These are phyloP conservation scores for Macropis europaea DNA, from an alignment of 2,888 invertebrate genomes.

Conservation along the genomic window DNA sequence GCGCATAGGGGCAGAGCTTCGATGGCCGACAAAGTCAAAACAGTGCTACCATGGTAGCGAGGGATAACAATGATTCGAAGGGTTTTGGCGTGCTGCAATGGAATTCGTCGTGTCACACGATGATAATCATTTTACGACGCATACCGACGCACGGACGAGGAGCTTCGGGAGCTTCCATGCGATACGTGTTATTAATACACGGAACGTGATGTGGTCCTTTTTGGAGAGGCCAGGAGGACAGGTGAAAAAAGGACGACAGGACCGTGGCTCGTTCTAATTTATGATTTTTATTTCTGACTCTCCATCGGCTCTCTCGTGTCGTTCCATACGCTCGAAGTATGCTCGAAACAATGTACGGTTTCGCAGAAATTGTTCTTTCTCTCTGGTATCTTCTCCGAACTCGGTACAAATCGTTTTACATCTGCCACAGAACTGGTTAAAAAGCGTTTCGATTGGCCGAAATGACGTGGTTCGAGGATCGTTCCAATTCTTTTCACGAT, in stretches of 20 bases:
- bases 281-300: slow-evolving; percentile 13
- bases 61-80: slow-evolving; percentile 52
- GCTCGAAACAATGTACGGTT: too few species aligned
- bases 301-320: too few species aligned
- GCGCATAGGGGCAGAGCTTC: background rate
- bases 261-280: slow-evolving; percentile 22
- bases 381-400: too few species aligned
- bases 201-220: slow-evolving; percentile 56
- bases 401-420: too few species aligned
- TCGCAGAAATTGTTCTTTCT: too few species aligned
- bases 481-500: slow-evolving; percentile 16
- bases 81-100: slow-evolving; percentile 43
- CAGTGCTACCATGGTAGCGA: slow-evolving; percentile 65
- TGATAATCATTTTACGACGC: slow-evolving; percentile 49
- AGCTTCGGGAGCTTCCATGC: slow-evolving; percentile 39
- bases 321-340: too few species aligned
- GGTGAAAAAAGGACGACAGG: slow-evolving; percentile 38
- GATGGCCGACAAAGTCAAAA: slow-evolving; percentile 56
- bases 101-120: slow-evolving; percentile 64
- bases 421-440: too few species aligned
- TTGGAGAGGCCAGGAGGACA: slow-evolving; percentile 13
- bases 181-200: slow-evolving; percentile 64
- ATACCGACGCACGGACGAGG: slow-evolving; percentile 34
- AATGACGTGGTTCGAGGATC: too few species aligned
- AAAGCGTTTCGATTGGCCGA: too few species aligned